Base-by-base conservation (phyloP, 2,113 vertebrate genomes). In the Mus spicilegus region DNA sequence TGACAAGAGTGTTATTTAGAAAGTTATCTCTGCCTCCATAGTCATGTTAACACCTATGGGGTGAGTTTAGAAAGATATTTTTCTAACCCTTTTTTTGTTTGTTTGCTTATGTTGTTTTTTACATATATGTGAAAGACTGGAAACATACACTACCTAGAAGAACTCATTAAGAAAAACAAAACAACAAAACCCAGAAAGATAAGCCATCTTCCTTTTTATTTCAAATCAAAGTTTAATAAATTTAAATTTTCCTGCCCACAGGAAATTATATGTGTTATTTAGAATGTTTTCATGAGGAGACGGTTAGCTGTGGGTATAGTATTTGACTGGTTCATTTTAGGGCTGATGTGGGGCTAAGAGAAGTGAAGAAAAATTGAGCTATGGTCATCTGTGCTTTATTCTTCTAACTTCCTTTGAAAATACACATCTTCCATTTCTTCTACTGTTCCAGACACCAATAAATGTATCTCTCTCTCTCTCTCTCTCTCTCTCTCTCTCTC, bases 321-420 rank as follows among this genome's bases (percentile, higher is more conserved):
- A 72, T 94, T 90, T 54, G 85, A 85, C 51, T 82, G 82, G 61
- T 78, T 82, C n/a, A n/a, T 93, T 73, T 80, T 39, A 56, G 56
- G 39, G 24, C 28, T 95, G 49, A 81, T 42, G 39, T 76, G 65
- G 63, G 30, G 7, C 42, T 90, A 39, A 94, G 24, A 14, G 6
- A 87, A 54, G 17, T 33, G 13, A 81, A 65, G 65, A 93, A 81
- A 76, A 58, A 49, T 19, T 87, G 63, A 92, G 39, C 13, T 42
- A 16, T 2, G 42, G 49, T 69, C 80, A 96, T 26, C n/a, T 88
- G 49, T 61, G 28, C 17, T 93, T 95, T 80, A 39, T 75, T 93
- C 22, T 94, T 33, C 26, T 19, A 46, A 49, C 91, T 51, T 89
- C 54, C 51, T 26, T 58, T 93, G 70, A 89, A n/a, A 36, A 89